A percentile compares a stretch with the other conserved stretches of the same genome.
Evolutionary conservation across 1,140 invertebrate species (phyloP).

Genomic region (Diabrotica virgifera): DNA sequence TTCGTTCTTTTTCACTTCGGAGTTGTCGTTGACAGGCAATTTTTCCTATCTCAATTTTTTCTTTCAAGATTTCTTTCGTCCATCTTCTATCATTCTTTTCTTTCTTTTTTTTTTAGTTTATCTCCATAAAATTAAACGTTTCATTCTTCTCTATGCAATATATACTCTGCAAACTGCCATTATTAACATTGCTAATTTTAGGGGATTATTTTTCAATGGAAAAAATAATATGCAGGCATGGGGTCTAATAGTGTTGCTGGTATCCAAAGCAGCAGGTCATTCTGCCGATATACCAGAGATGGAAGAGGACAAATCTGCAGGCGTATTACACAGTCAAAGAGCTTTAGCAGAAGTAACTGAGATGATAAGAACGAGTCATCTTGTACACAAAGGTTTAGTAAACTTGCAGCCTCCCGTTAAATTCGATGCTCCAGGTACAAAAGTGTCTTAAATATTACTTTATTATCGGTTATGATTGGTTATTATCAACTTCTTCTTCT

Average conservation of each 20-base stretch:
- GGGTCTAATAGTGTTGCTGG: constrained; percentile 85
- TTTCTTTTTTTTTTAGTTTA: no score
- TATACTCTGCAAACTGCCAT: no score
- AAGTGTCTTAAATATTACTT: neutral
- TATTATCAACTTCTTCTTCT: no score
- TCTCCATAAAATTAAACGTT: no score
- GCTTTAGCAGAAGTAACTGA: constrained; percentile 92
- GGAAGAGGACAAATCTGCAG: constrained; percentile 80
- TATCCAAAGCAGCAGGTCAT: constrained; percentile 88
- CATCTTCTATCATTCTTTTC: no score
- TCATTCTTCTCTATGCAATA: no score
- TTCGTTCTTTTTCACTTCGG: no score
- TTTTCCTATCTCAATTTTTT: no score
- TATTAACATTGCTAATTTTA: constrained; percentile 41
- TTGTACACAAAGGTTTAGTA: constrained; percentile 87
- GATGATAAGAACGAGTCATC: constrained; percentile 95
- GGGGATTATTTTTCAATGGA: constrained; percentile 81
- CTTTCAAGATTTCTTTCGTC: no score
- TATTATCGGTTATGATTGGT: no score
- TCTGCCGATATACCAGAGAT: constrained; percentile 70
- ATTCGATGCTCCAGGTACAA: constrained; percentile 22
- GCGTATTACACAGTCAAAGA: constrained; percentile 79
- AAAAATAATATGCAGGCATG: constrained; percentile 90
- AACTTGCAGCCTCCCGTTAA: constrained; percentile 63
- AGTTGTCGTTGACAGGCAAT: no score